Percentiles rank a stretch among this genome's conserved stretches.
Conservation (phyloP, 2,888 invertebrate genomes). For the Drosophila macrothrix region DNA sequence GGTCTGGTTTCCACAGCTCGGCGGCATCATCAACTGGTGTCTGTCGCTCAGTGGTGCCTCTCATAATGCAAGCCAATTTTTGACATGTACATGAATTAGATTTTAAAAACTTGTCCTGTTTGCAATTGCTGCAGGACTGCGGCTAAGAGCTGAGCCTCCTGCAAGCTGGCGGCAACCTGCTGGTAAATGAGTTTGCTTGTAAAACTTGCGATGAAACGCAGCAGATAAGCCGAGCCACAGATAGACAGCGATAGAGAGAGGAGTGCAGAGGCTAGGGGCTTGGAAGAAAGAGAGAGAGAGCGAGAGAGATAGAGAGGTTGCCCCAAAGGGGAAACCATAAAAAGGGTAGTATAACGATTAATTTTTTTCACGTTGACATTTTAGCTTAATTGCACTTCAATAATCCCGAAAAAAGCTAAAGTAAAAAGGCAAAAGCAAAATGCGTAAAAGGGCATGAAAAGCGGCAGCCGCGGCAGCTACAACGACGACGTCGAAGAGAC, state of each 20-base stretch:
- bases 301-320: not conserved
- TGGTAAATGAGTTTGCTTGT: slow-evolving; percentile 72
- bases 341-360: slow-evolving; percentile 82
- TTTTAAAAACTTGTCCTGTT: slow-evolving; percentile 60
- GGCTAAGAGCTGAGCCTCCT: slow-evolving; percentile 4
- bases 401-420: slow-evolving; percentile 79
- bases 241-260: slow-evolving; percentile 9
- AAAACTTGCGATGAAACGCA: slow-evolving; percentile 55
- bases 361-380: slow-evolving; percentile 83
- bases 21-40: slow-evolving; percentile 53
- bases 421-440: slow-evolving; percentile 72
- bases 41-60: slow-evolving; percentile 34
- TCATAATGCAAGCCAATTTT: slow-evolving; percentile 74
- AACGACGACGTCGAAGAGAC: slow-evolving; percentile 34
- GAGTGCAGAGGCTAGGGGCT: not conserved
- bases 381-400: slow-evolving; percentile 84
- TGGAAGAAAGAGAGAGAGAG: not conserved
- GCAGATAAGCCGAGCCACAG: slow-evolving; percentile 52
- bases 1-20: slow-evolving; percentile 25
- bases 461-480: slow-evolving; percentile 66
- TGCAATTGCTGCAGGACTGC: slow-evolving; percentile 53
- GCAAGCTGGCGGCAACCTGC: slow-evolving; percentile 46
- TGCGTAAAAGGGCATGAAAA: slow-evolving; percentile 82
- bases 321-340: slow-evolving; percentile 69
- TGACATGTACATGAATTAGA: slow-evolving; percentile 83